A percentile compares a stretch with the other conserved stretches of the same genome.
Conservation (phyloP, 2,797 vertebrate species). For the Erpetoichthys calabaricus region DNA sequence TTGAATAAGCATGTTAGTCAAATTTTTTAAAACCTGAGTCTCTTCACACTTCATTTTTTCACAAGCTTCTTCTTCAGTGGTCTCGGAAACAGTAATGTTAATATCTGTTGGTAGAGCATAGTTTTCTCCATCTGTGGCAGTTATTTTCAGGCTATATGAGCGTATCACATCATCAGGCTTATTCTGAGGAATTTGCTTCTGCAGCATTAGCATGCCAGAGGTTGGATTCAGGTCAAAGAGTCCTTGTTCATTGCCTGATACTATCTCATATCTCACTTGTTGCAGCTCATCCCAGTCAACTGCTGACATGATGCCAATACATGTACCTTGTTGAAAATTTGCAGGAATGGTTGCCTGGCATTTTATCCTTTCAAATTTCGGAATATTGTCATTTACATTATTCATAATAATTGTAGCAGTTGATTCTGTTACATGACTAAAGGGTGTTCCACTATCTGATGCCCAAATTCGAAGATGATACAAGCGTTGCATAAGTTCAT, state of each 20-base stretch:
- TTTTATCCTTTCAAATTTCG: conserved; percentile 74
- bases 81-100: conserved; percentile 59
- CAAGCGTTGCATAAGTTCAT: conserved; percentile 80
- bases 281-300: conserved; percentile 84
- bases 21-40: conserved; percentile 64
- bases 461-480: conserved; percentile 80
- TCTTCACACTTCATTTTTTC: conserved; percentile 66
- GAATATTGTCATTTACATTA: conserved; percentile 84
- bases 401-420: conserved; percentile 69
- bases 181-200: conserved; percentile 45
- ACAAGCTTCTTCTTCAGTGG: conserved; percentile 42
- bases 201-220: conserved; percentile 63
- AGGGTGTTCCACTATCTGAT: conserved; percentile 81
- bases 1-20: conserved; percentile 75
- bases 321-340: conserved; percentile 52
- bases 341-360: conserved; percentile 68
- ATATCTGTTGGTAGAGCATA: conserved; percentile 60
- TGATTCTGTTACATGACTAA: conserved; percentile 69
- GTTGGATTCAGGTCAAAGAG: conserved; percentile 70
- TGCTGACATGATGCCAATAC: conserved; percentile 63
- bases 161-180: conserved; percentile 24
- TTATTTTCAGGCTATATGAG: conserved; percentile 61
- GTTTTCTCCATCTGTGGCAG: conserved; percentile 75
- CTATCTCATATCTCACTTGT: conserved; percentile 66
- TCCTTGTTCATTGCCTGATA: conserved; percentile 71